Evolutionary conservation across 2,888 invertebrate genomes (phyloP).

Genomic region (Galerucella calmariensis): DNA sequence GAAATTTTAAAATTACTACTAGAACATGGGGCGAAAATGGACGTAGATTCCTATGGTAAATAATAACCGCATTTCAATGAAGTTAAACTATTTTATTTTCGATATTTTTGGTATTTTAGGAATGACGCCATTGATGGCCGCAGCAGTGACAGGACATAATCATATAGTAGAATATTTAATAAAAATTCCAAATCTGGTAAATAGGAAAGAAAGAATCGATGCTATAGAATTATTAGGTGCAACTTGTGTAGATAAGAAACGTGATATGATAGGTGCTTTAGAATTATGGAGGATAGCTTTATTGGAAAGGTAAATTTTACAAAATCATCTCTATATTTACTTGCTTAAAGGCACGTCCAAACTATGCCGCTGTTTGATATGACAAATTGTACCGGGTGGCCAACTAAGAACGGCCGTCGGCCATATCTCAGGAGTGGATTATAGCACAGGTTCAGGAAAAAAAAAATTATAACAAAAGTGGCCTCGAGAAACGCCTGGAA

Average conservation of each 20-base stretch:
- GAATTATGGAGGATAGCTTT: slow-evolving; percentile 92
- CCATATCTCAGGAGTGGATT: too few species aligned
- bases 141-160: slow-evolving; percentile 91
- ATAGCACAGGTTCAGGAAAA: too few species aligned
- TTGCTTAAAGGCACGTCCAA: too few species aligned
- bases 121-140: slow-evolving; percentile 95
- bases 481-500: too few species aligned
- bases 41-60: slow-evolving; percentile 90
- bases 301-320: slow-evolving; percentile 76
- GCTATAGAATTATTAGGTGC: slow-evolving; percentile 93
- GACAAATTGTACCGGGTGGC: too few species aligned
- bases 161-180: slow-evolving; percentile 94
- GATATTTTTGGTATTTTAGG: slow-evolving; percentile 66
- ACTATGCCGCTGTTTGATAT: too few species aligned
- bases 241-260: slow-evolving; percentile 95
- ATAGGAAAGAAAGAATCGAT: slow-evolving; percentile 84
- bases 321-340: too few species aligned
- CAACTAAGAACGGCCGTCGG: too few species aligned
- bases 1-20: slow-evolving; percentile 91
- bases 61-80: background rate
- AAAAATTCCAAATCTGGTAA: slow-evolving; percentile 75
- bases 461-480: too few species aligned
- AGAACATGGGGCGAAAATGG: slow-evolving; percentile 89
- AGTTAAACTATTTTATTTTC: background rate
- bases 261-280: slow-evolving; percentile 92